phyloP scores from a whole-genome alignment of 2,888 invertebrate genomes.

The Leptinotarsa haldemani region DNA sequence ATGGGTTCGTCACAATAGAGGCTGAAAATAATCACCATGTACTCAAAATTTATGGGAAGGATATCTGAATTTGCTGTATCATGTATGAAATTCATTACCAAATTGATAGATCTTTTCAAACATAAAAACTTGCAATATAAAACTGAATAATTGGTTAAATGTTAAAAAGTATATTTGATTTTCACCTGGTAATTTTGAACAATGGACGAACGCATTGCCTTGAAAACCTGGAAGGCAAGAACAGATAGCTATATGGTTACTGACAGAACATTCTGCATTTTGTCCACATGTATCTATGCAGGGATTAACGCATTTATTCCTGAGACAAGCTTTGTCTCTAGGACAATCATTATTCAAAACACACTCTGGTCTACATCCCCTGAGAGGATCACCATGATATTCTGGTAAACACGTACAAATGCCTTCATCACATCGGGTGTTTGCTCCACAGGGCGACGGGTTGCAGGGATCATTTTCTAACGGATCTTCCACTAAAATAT shows the following conservation, averaged over 20 bases:
- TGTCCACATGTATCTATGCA: slow-evolving; percentile 80
- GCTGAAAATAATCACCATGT: slow-evolving; percentile 41
- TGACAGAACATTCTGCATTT: slow-evolving; percentile 77
- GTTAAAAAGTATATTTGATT: background rate
- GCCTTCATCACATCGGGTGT: slow-evolving; percentile 76
- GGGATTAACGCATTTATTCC: slow-evolving; percentile 78
- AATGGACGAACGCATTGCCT: slow-evolving; percentile 79
- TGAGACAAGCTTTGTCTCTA: slow-evolving; percentile 75
- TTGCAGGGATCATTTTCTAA: slow-evolving; percentile 72
- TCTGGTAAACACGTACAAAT: slow-evolving; percentile 76
- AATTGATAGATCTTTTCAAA: background rate
- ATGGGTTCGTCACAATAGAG: slow-evolving; percentile 59
- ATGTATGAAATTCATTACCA: background rate
- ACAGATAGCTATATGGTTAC: slow-evolving; percentile 81
- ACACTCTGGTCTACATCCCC: slow-evolving; percentile 78
- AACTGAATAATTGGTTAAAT: too few species aligned
- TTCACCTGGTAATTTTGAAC: slow-evolving; percentile 67
- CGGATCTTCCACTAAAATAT: slow-evolving; percentile 51
- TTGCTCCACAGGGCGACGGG: slow-evolving; percentile 80
- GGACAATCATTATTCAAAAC: slow-evolving; percentile 76
- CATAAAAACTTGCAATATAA: too few species aligned
- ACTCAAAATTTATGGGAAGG: too few species aligned
- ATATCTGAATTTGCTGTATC: too few species aligned
- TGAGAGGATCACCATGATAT: slow-evolving; percentile 78
- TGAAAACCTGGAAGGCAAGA: slow-evolving; percentile 70